Percentiles rank a stretch among this genome's conserved stretches.
Conservation (phyloP, 2,888 invertebrate species). For the Seira ritae region DNA sequence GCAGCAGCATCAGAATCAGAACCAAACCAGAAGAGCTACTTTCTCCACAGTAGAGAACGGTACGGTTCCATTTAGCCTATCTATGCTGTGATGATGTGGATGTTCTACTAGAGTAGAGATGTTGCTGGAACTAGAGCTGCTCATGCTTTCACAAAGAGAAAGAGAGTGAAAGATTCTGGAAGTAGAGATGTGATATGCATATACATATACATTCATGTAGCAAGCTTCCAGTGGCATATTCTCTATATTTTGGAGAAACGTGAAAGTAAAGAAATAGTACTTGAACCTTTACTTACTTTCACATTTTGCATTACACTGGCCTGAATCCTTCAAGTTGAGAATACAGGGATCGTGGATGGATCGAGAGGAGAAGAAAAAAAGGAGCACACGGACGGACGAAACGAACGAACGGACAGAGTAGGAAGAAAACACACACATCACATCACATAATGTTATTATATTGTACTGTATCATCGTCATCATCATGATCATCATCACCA, state of each 20-base stretch:
- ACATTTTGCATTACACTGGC: slow-evolving; percentile 50
- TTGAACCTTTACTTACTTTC: slow-evolving; percentile 58
- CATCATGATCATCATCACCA: slow-evolving; percentile 51
- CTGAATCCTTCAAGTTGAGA: slow-evolving; percentile 33
- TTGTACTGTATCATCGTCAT: slow-evolving; percentile 49
- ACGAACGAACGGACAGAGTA: not conserved
- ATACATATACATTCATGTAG: too few relatives aligned
- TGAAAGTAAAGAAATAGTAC: slow-evolving; percentile 15
- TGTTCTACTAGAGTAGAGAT: too few relatives aligned
- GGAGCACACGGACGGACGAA: slow-evolving; percentile 22
- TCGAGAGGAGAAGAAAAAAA: slow-evolving; percentile 30
- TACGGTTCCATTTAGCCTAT: too few relatives aligned
- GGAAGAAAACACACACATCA: slow-evolving; percentile 18
- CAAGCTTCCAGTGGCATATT: too few relatives aligned
- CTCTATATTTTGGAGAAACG: too few relatives aligned
- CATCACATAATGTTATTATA: slow-evolving; percentile 43
- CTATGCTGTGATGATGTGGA: too few relatives aligned
- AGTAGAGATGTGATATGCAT: too few relatives aligned
- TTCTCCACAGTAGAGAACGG: too few relatives aligned
- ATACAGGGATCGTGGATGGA: not conserved
- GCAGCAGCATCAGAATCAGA: too few relatives aligned
- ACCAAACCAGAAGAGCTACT: too few relatives aligned
- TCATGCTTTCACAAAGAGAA: too few relatives aligned
- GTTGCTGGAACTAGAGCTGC: not conserved
- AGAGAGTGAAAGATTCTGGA: too few relatives aligned